Conservation (phyloP, 2,113 vertebrate species). For the Argyrosomus japonicus region DNA sequence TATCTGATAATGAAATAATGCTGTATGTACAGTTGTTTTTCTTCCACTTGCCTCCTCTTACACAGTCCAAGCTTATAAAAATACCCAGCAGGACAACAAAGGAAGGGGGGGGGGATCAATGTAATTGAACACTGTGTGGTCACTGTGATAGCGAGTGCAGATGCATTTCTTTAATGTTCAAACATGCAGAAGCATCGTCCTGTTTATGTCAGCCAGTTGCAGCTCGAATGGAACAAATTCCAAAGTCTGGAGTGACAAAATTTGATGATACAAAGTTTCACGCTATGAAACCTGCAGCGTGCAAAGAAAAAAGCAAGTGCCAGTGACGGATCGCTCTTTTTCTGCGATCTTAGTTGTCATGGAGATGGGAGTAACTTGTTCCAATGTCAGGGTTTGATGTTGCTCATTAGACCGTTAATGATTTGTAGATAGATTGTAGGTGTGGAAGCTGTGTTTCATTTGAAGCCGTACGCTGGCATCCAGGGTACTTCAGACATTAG, state of each 20-base stretch:
- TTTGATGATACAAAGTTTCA: conserved; percentile 12
- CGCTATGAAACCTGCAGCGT: conserved; percentile 9
- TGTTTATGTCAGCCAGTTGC: conserved; percentile 5
- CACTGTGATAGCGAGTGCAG: conserved; percentile 24
- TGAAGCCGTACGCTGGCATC: conserved; percentile 29
- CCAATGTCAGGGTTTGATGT: conserved; percentile 65
- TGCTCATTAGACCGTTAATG: conserved; percentile 65
- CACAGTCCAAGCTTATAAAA: conserved; percentile 19
- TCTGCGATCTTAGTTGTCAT: conserved; percentile 66
- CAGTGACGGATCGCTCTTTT: background rate
- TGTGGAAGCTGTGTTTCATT: conserved; percentile 61
- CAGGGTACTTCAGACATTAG: conserved; percentile 44
- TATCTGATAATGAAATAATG: conserved; percentile 10
- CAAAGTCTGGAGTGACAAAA: conserved; percentile 1
- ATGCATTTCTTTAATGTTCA: conserved; percentile 33
- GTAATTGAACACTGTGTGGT: conserved; percentile 59
- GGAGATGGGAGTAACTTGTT: conserved; percentile 64
- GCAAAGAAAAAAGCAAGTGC: background rate
- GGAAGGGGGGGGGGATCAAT: conserved; percentile 54
- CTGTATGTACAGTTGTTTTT: conserved; percentile 18
- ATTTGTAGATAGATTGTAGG: conserved; percentile 68
- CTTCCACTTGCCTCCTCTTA: conserved; percentile 2
- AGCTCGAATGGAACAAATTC: background rate
- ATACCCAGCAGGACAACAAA: conserved; percentile 40
- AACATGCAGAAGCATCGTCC: conserved; percentile 30